Base-by-base conservation (phyloP, 2,113 vertebrate genomes). In the Myrmophylax atrothorax region DNA sequence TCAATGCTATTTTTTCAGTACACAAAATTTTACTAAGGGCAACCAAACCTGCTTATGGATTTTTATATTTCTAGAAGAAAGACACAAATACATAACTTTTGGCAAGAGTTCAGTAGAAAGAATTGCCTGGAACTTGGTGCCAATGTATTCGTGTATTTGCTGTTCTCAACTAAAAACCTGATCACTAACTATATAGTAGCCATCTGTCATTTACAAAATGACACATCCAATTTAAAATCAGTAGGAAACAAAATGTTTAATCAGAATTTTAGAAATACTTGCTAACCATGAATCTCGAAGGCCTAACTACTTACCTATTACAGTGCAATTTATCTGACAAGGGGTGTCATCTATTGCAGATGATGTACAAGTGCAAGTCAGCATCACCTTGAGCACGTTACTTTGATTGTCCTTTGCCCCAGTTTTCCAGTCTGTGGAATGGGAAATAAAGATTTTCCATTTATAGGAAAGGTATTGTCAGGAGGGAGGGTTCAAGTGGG, bases 191-290 rank as follows among this genome's bases (percentile, higher is more conserved):
- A 44, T 72, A 73, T 46, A 73, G 93, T 68, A 79, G 77, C 90
- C 14, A 96, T 93, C 96, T 92, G 92, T 96, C 94, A 96, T 78
- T 95, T 96, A 93, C 40, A 53, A 89, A 92, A 87, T 95, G 96
- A 96, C 93, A 95, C 69, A 92, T 96, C 69, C 94, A 93, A 95
- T 96, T 96, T 96, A 95, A 96, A 96, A 87, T 50, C 74, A 72
- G 83, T 87, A 90, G 90, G 73, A 96, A 96, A 92, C 90, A 96
- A 94, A 96, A 96, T 94, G 80, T 96, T 96, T 95, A 93, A 96
- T 96, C 93, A 95, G 76, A 95, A 93, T 95, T 97, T 96, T 93
- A 88, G 86, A 77, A 93, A 89, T 81, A 81, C 58, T 95, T 96
- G 79, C 83, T 96, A 96, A 87, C 92, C 76, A 37, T 88, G 79